Percentiles rank a stretch among this genome's conserved stretches.
phyloP scores from a whole-genome alignment of 2,113 vertebrate species.

The Microtus oregoni region DNA sequence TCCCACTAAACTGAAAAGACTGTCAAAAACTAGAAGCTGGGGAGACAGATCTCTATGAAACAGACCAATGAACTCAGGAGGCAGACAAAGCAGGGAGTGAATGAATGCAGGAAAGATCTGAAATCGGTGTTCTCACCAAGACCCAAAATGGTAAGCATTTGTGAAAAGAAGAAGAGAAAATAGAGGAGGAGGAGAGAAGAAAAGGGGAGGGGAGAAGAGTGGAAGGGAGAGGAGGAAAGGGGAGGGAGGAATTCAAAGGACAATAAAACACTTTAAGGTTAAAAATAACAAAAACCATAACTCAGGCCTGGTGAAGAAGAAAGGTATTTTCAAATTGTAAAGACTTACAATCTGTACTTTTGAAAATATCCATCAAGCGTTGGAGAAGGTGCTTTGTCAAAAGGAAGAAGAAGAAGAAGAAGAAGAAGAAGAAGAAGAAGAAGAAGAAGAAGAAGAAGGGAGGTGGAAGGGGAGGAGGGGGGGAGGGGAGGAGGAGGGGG shows the following conservation, averaged over 20 bases:
- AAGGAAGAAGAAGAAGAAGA: accelerated
- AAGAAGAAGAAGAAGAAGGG: no score
- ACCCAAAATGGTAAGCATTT: background rate
- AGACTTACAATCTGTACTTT: background rate
- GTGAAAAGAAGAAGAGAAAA: background rate
- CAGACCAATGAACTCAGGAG: background rate
- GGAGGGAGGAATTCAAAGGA: background rate
- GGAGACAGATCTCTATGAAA: background rate
- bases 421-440: accelerated
- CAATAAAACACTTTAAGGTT: background rate
- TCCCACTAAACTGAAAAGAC: slow-evolving; percentile 31
- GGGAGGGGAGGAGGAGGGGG: no score
- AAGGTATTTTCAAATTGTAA: background rate
- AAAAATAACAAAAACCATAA: background rate
- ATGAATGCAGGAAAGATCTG: background rate
- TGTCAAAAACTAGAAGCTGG: background rate
- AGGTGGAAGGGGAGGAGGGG: no score
- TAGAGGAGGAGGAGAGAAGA: background rate
- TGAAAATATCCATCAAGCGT: background rate
- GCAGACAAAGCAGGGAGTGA: background rate
- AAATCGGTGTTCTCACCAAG: background rate
- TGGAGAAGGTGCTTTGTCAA: background rate
- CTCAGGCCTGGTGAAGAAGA: background rate
- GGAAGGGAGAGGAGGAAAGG: no score
- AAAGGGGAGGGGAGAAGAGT: background rate